These are phyloP conservation scores for Panagrolaimus sp. DNA, from an alignment of 1,140 invertebrate genomes.

Conservation along the genomic window DNA sequence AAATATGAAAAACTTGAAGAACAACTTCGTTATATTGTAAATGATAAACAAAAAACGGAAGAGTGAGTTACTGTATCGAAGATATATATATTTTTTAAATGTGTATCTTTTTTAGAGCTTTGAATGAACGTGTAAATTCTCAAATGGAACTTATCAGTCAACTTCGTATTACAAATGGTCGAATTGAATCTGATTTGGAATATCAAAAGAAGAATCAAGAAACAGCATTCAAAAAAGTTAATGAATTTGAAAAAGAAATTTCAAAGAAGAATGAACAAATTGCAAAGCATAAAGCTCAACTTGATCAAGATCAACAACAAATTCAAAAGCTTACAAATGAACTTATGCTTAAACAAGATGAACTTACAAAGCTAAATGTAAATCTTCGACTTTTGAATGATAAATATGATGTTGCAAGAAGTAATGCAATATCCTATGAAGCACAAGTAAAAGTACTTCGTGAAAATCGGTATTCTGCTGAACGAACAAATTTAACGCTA, in stretches of 20 bases:
- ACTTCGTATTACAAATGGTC: conserved; percentile 32
- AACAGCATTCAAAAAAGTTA: conserved; percentile 27
- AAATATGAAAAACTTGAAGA: neutral
- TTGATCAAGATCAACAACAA: conserved; percentile 22
- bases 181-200: conserved; percentile 31
- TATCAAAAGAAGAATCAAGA: conserved; percentile 41
- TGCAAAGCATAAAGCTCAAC: conserved; percentile 16
- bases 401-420: conserved; percentile 19
- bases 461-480: conserved; percentile 21
- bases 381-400: conserved; percentile 22
- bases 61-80: neutral
- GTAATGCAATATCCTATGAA: conserved; percentile 19
- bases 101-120: conserved; percentile 15
- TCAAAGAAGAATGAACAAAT: conserved; percentile 14
- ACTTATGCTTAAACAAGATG: conserved; percentile 29
- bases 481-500: conserved; percentile 28
- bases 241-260: conserved; percentile 23
- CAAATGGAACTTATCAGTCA: conserved; percentile 30
- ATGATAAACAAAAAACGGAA: conserved; percentile 13
- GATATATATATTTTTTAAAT: too few relatives aligned
- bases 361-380: conserved; percentile 21
- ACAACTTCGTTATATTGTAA: neutral
- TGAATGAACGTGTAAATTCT: conserved; percentile 30
- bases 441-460: conserved; percentile 28
- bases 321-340: conserved; percentile 29